These are phyloP conservation scores for Atherinomorus stipes DNA, from an alignment of 2,113 vertebrate genomes.

Conservation along the genomic window DNA sequence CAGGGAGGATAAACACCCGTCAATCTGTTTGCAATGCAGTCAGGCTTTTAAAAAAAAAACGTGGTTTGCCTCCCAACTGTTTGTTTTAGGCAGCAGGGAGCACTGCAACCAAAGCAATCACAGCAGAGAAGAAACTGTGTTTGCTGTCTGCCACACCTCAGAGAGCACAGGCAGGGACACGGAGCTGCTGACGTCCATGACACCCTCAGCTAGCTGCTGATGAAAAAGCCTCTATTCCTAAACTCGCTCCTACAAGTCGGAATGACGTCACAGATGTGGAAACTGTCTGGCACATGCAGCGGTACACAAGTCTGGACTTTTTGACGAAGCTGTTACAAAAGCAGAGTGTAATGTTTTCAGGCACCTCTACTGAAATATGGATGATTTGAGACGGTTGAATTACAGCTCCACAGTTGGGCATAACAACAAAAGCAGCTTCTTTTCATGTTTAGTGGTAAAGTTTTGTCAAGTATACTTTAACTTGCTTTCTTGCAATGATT, in stretches of 20 bases:
- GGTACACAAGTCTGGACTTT: neutral
- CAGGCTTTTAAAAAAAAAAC: neutral
- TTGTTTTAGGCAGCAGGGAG: conserved; percentile 8
- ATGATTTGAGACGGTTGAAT: neutral
- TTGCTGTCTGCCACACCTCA: conserved; percentile 23
- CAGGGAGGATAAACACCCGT: conserved; percentile 20
- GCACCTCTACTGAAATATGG: neutral
- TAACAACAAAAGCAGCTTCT: neutral
- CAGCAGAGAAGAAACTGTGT: conserved; percentile 4
- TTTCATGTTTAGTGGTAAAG: neutral
- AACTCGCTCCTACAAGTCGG: conserved; percentile 4
- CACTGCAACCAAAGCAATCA: conserved; percentile 37
- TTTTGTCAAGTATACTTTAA: neutral
- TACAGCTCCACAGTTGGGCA: neutral
- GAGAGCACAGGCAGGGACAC: conserved; percentile 1
- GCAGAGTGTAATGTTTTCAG: conserved; percentile 1
- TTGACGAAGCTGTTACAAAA: conserved; percentile 11
- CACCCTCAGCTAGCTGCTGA: conserved; percentile 37
- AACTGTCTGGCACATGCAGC: conserved; percentile 15
- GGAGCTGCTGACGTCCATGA: conserved; percentile 51
- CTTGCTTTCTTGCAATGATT: neutral
- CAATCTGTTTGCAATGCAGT: conserved; percentile 25
- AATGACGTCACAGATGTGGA: conserved; percentile 27
- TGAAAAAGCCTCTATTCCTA: conserved; percentile 51
- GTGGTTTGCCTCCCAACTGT: neutral